These are phyloP conservation scores for Gnathonemus echidnorhynchus DNA, from an alignment of 2,113 vertebrate genomes.

Conservation along the genomic window DNA sequence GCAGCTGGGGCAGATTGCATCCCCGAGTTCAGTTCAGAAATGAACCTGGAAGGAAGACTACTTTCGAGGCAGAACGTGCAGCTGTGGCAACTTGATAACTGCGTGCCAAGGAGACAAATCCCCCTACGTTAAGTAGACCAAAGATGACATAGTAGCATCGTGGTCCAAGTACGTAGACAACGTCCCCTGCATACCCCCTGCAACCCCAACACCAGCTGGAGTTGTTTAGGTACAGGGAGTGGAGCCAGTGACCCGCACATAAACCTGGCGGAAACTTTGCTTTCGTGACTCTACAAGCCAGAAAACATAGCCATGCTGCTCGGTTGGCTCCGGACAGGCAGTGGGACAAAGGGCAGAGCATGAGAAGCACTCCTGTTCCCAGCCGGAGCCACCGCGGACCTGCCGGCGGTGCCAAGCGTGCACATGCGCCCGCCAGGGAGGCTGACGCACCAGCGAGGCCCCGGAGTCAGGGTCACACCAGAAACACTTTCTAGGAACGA, in stretches of 20 bases:
- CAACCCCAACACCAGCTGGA: background rate
- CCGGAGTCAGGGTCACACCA: background rate
- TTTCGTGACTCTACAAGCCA: background rate
- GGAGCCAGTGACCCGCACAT: background rate
- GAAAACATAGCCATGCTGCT: background rate
- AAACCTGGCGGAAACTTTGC: background rate
- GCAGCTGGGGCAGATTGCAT: background rate
- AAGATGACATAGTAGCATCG: background rate
- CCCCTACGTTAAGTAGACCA: background rate
- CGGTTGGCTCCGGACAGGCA: background rate
- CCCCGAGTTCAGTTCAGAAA: background rate
- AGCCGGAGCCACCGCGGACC: background rate
- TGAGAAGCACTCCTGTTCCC: background rate
- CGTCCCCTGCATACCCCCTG: background rate
- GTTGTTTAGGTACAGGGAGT: background rate
- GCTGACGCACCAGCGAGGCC: background rate
- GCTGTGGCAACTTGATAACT: background rate
- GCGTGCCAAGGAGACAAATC: background rate
- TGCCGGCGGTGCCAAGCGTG: background rate
- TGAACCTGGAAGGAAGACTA: background rate
- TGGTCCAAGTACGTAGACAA: background rate
- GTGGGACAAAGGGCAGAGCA: background rate
- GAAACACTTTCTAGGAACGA: background rate
- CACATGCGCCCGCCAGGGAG: background rate
- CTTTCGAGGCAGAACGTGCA: background rate